Evolutionary conservation across 2,888 invertebrate genomes (phyloP).

Genomic region (Mythimna ferrago): DNA sequence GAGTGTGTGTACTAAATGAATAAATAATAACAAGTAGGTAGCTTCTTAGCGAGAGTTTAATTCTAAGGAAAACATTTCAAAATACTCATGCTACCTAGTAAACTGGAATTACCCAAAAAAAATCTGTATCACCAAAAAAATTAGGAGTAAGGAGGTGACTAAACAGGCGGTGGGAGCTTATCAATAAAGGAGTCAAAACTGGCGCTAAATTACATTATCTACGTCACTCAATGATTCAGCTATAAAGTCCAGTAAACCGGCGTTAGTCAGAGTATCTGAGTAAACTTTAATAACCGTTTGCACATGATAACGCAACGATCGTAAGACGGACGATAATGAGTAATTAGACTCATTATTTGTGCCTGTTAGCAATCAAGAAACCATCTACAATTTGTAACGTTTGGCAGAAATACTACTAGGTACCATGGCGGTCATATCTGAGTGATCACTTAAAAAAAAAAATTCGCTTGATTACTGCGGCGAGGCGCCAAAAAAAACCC

Average conservation of each 20-base stretch:
- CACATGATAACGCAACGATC: constrained; percentile 49
- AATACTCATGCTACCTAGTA: background rate
- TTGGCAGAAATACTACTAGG: background rate
- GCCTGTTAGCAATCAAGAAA: constrained; percentile 40
- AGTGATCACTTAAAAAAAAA: too few relatives aligned
- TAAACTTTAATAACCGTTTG: constrained; percentile 43
- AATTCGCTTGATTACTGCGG: too few relatives aligned
- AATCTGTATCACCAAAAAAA: constrained; percentile 15
- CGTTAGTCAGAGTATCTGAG: constrained; percentile 48
- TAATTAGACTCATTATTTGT: constrained; percentile 54
- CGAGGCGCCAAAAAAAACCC: too few relatives aligned
- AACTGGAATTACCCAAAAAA: constrained; percentile 5
- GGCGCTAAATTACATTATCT: constrained; percentile 12
- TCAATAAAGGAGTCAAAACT: constrained; percentile 8
- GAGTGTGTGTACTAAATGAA: too few relatives aligned
- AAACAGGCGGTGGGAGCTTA: constrained; percentile 45
- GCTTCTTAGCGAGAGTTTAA: background rate
- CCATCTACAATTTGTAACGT: constrained; percentile 21
- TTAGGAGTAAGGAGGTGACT: constrained; percentile 22
- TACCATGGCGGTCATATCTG: background rate
- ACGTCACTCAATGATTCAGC: constrained; percentile 57
- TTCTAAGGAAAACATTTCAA: constrained; percentile 21
- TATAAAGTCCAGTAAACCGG: constrained; percentile 39
- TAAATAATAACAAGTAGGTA: too few relatives aligned
- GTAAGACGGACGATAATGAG: constrained; percentile 53